Base-by-base conservation (phyloP, 2,797 vertebrate species). In the Onychomys torridus region DNA sequence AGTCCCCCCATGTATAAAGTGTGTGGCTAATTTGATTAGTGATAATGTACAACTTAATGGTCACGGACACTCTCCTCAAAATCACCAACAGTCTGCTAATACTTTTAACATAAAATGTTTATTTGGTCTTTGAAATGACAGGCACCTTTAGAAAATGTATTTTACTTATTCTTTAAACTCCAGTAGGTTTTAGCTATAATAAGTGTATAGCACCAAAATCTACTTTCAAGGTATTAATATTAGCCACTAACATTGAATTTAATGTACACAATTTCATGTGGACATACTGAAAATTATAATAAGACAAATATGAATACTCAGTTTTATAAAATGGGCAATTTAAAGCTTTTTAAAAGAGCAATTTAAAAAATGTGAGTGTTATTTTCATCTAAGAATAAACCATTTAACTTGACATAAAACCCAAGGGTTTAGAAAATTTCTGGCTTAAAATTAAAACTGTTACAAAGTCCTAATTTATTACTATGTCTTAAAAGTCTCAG, bases 71-170 rank as follows among this genome's bases (percentile, higher is more conserved):
- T 79, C 61, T 94, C 19, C 55, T 82, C 59, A 59, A 97, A 96
- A 98, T 94, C 63, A 55, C 86, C 71, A 85, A 96, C 0, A 93
- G 73, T 34, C 76, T 92, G 65, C 0, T 92, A 55, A 86, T 61
- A 92, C 94, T 97, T 96, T 97, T 93, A 97, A 97, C 92, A 97
- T 71, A 93, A 97, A 97, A 97, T 89, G 0, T 92, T 91, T 93
- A 96, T 81, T 90, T 19, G 59, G 96, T 98, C 96, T 98, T 96
- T 96, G 97, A 97, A 97, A 97, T 92, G 87, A 96, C 89, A 96
- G 90, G 96, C 89, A 97, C 81, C 40, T 11, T 95, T 82, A 81
- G 78, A 93, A 90, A 92, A 94, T 65, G 93, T 91, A 95, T 93
- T 97, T 92, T 40, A 93, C 19, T 29, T 76, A 90, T 95, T 87